Base-by-base conservation (phyloP, 2,797 vertebrate genomes). In the Psittacula derbiana region DNA sequence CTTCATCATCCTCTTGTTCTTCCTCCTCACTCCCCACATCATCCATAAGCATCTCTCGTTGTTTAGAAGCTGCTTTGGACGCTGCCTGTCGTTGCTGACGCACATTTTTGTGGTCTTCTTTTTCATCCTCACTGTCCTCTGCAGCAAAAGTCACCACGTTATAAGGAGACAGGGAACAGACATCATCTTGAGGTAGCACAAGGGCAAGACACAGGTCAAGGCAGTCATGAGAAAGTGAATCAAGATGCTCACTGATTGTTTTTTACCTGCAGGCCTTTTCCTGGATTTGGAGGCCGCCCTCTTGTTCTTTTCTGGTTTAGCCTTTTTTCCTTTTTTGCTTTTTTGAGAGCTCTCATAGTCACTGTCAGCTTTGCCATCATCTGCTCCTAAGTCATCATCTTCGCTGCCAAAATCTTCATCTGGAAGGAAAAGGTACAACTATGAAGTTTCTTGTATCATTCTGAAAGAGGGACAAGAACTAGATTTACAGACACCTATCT, bases 41-140 rank as follows among this genome's bases (percentile, higher is more conserved):
- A 8, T 99, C 99, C 97, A 99, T 98, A 60, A 99, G 98, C 98
- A 99, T 99, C 98, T 99, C 99, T 93, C 99, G 98, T 97, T 99
- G 99, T 97, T 99, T 99, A 58, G 99, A 99, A 92, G 98, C 99
- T 2, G 99, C 99, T 98, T 99, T 99, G 79, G 99, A 99, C 6
- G 99, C 99, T 4, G 99, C 99, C 98, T 99, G 99, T 64, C 99
- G 98, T 85, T 99, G 99, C 72, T 99, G 99, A 70, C 99, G 99
- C 43, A 98, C 98, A 19, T 98, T 99, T 98, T 99, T 99, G 98
- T 99, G 99, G 96, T 99, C 99, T 85, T 99, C 99, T 87, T 98
- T 98, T 65, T 99, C 99, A 19, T 99, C 99, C 72, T 99, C 99
- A 6, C 99, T 99, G 97, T 99, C 99, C 95, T 99, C 99, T 99